phyloP scores from a whole-genome alignment of 2,113 vertebrate genomes.

The Phyllostomus hastatus region DNA sequence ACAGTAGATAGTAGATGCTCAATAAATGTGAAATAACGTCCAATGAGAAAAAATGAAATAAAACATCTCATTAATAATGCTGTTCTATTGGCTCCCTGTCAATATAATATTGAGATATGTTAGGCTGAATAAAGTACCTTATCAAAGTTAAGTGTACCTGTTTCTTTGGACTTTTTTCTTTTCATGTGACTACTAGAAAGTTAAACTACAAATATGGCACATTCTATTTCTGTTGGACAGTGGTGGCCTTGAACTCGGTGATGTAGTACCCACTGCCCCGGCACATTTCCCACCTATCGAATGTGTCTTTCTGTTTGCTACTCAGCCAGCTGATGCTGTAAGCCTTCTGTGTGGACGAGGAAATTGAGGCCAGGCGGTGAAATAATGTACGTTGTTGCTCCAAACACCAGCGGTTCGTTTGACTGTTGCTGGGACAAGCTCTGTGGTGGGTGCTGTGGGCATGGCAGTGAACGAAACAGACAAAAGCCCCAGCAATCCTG shows the following conservation, averaged over 20 bases:
- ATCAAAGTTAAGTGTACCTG: background rate
- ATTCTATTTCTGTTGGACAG: background rate
- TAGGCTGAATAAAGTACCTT: background rate
- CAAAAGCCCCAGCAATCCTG: too few species aligned
- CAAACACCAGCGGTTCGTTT: rapidly evolving
- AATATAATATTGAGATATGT: background rate
- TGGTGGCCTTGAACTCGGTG: background rate
- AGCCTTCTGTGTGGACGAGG: background rate
- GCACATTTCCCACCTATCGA: background rate
- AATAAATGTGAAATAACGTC: background rate
- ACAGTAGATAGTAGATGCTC: background rate
- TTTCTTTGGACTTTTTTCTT: background rate
- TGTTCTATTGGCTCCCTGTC: background rate
- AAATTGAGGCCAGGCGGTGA: background rate
- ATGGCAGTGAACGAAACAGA: background rate
- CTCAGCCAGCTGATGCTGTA: rapidly evolving
- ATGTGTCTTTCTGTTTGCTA: background rate
- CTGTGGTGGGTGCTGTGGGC: background rate
- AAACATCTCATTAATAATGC: background rate
- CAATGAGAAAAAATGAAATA: too few species aligned
- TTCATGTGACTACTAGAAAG: background rate
- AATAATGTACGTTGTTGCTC: rapidly evolving
- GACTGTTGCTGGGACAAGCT: background rate
- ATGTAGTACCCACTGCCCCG: rapidly evolving
- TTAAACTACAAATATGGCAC: background rate